These are phyloP conservation scores for Umimayanthus kanabou DNA, from an alignment of 92 coral and sea anemone genomes.

Conservation along the genomic window DNA sequence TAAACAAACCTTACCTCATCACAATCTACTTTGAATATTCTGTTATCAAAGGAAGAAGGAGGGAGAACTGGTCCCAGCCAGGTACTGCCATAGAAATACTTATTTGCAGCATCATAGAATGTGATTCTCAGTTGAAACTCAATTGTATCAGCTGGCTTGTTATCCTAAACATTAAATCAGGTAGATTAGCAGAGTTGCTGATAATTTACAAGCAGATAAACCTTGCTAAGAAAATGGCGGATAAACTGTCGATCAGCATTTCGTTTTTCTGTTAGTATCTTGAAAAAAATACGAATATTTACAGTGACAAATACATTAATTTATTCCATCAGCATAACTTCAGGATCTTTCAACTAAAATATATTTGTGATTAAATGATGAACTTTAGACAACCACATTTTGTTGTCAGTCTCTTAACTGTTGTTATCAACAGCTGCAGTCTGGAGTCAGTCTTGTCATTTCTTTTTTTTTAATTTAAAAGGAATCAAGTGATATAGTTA, in stretches of 20 bases:
- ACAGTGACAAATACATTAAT: neutral
- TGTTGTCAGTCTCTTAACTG: neutral
- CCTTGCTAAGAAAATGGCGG: neutral
- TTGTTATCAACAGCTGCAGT: neutral
- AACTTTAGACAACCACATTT: too few relatives aligned
- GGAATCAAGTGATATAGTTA: too few relatives aligned
- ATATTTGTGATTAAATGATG: too few relatives aligned
- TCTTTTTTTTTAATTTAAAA: too few relatives aligned
- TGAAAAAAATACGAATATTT: too few relatives aligned
- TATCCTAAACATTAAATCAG: slow-evolving; percentile 40
- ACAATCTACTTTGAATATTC: slow-evolving; percentile 65
- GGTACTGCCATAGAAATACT: slow-evolving; percentile 92
- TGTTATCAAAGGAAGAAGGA: slow-evolving; percentile 60
- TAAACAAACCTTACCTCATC: slow-evolving; percentile 74
- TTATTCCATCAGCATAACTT: neutral
- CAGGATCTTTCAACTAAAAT: neutral
- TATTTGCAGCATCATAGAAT: slow-evolving; percentile 89
- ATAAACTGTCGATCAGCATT: too few relatives aligned
- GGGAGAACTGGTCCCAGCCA: slow-evolving; percentile 91
- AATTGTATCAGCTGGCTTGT: slow-evolving; percentile 53
- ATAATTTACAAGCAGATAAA: neutral
- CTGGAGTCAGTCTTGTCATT: neutral
- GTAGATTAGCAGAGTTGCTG: neutral
- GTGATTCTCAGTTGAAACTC: slow-evolving; percentile 94
- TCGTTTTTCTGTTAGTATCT: neutral